Percentiles rank a stretch among this genome's conserved stretches.
Conservation (phyloP, 2,113 vertebrate genomes). For the Lontra canadensis region DNA sequence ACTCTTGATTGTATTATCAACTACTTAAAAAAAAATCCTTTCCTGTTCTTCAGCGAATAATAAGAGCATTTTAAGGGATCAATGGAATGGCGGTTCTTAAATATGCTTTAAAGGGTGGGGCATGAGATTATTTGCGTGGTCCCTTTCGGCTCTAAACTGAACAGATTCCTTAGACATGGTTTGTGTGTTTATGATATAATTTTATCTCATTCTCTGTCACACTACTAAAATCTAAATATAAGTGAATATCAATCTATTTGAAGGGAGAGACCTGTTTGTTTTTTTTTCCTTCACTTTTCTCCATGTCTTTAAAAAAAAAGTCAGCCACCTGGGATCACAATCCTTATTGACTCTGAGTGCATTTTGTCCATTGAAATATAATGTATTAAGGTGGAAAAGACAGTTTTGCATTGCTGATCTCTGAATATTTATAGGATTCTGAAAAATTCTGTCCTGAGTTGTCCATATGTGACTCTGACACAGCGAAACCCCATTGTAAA, state of each 20-base stretch:
- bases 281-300: not conserved
- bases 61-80: not conserved
- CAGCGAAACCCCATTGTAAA: not conserved
- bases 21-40: not conserved
- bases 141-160: not conserved
- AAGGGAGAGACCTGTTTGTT: not conserved
- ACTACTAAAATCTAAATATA: not conserved
- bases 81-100: not conserved
- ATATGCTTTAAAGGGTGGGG: not conserved
- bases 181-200: not conserved
- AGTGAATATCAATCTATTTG: not conserved
- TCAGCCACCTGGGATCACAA: fast-evolving
- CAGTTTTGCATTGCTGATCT: not conserved
- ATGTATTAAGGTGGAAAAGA: not conserved
- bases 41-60: not conserved
- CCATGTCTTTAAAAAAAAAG: not conserved
- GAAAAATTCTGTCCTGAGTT: not conserved
- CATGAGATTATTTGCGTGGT: not conserved
- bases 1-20: not conserved
- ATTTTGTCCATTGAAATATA: not conserved
- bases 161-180: not conserved
- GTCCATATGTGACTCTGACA: not conserved
- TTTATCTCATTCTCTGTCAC: not conserved
- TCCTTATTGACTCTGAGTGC: not conserved
- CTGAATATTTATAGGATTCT: not conserved